Base-by-base conservation (phyloP, 1,140 invertebrate genomes). In the Phymastichus coffea region DNA sequence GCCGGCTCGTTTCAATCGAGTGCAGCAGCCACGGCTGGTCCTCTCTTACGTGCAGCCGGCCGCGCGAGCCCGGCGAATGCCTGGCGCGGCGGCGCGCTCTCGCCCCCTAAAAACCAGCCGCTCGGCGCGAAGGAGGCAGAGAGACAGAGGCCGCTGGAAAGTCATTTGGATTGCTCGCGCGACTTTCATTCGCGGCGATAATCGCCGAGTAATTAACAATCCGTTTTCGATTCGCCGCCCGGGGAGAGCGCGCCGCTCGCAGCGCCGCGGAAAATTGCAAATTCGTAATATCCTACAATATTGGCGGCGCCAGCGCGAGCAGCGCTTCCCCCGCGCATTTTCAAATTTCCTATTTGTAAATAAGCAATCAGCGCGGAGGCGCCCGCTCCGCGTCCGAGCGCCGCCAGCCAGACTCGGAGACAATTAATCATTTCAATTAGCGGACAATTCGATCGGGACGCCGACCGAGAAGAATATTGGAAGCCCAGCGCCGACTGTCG, bases 301-400 rank as follows among this genome's bases (percentile, higher is more conserved):
- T 78, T 77, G 72, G 70, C 59, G 58, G 41, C 10, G 17, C 35
- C 19, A 35, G 48, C 52, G 57, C 48, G 63, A 22, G 53, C 55
- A 22, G 65, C 66, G 63, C 68, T 70, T 70, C n/a, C 26, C 38
- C 59, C 65, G 71, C 70, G 71, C 76, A 77, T 79, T 80, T 79
- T 80, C 78, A 74, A 77, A 80, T 80, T 80, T 79, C 78, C 77
- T 80, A 79, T 80, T 80, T 80, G 78, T 77, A 79, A 80, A 80
- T 79, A 80, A 80, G 77, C 78, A 80, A 80, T 79, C 76, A 78
- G 68, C 67, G 28, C 14, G 12, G 28, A 12, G 6, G 40, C 26
- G 49, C 48, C 43, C 61, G 62, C 59, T 38, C 55, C 57, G 68
- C 55, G 30, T 23, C 38, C 19, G 17, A 4, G 30, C 3, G 30